phyloP scores from a whole-genome alignment of 2,113 vertebrate species.

The Cottus gobio region DNA sequence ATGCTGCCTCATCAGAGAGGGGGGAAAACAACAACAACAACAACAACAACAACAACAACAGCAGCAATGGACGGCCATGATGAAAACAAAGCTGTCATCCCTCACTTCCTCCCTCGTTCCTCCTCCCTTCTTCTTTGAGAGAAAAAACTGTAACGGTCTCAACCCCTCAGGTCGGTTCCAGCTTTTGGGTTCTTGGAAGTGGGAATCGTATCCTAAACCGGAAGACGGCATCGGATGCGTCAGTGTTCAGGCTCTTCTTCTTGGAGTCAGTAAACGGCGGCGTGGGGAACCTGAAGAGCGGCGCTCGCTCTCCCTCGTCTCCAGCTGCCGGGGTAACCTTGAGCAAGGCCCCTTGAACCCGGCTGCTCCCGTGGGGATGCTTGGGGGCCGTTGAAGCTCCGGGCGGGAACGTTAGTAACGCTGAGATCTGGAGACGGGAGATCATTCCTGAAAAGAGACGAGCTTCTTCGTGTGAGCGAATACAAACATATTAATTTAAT shows the following conservation, averaged over 20 bases:
- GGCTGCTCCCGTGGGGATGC: not conserved
- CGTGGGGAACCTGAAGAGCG: no score
- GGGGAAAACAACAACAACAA: slow-evolving; percentile 2
- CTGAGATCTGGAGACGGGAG: not conserved
- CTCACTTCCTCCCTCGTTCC: not conserved
- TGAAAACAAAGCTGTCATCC: slow-evolving; percentile 49
- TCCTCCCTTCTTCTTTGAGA: no score
- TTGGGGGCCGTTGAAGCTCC: not conserved
- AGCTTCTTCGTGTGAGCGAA: no score
- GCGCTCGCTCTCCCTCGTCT: no score
- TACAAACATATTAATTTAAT: not conserved
- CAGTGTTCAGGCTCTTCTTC: no score
- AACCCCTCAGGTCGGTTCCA: no score
- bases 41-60: slow-evolving; percentile 8
- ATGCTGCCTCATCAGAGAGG: slow-evolving; percentile 50
- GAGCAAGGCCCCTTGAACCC: not conserved
- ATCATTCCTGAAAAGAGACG: no score
- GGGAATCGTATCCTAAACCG: no score
- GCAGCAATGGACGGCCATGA: slow-evolving; percentile 6
- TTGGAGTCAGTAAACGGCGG: no score
- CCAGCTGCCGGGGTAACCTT: not conserved
- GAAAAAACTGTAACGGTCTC: no score
- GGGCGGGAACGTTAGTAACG: not conserved
- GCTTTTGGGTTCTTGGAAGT: no score
- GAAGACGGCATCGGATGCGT: no score